Base-by-base conservation (phyloP, 2,797 vertebrate genomes). In the Arrhamphus sclerolepis region DNA sequence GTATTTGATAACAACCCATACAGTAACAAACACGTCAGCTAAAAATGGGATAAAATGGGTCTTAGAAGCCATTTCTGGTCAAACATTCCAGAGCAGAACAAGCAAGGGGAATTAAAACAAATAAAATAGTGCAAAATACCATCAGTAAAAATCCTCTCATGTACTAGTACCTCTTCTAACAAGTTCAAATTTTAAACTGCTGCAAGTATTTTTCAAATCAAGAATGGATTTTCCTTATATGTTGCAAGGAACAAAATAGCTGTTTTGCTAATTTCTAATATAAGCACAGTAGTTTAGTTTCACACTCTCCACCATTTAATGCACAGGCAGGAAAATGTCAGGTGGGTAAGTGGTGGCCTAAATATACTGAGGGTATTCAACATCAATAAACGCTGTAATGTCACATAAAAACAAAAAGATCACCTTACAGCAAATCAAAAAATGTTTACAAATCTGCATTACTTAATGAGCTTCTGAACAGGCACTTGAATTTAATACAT, bases 401-500 rank as follows among this genome's bases (percentile, higher is more conserved):
- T 66, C 66, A 65, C 59, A 82, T 50, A 76, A 59, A 76, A 67
- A 75, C 10, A 65, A 64, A 51, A 54, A 46, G 0, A 53, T 71
- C 17, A 68, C 51, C 29, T 62, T 71, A 82, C 75, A 78, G 62
- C 65, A 87, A 65, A 49, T 60, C 61, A 77, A 64, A 78, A 85
- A 81, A 77, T 81, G 84, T 84, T 53, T 89, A 91, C 81, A 90
- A 75, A 86, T 85, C 77, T 80, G 80, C 69, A 85, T 62, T 41
- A 63, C 62, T 22, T 62, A 42, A 43, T 55, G 9, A 56, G 71
- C 72, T 70, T 77, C 71, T 75, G 48, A 78, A 76, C 70, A 91
- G 90, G 90, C 90, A 91, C 90, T 91, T 91, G 62, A 75, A 82
- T 82, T 88, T 29, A 77, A 80, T 87, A 90, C 81, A 90, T 87